A percentile compares a stretch with the other conserved stretches of the same genome.
Conservation (phyloP, 1,140 invertebrate species). For the Octopus bimaculoides region DNA sequence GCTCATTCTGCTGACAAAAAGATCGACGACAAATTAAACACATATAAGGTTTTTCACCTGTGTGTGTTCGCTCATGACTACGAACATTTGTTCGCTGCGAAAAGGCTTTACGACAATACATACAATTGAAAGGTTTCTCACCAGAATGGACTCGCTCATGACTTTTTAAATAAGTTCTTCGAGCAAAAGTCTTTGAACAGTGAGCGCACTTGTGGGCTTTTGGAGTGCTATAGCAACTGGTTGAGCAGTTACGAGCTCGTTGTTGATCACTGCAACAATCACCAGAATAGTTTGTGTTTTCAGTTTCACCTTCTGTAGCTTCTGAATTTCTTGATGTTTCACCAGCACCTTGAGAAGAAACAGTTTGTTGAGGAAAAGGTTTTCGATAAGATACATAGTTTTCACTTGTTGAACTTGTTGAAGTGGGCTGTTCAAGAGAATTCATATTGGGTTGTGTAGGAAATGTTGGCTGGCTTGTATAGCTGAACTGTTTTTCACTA, state of each 20-base stretch:
- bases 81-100: slow-evolving; percentile 23
- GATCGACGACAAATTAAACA: slow-evolving; percentile 19
- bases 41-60: slow-evolving; percentile 16
- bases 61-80: slow-evolving; percentile 24
- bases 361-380: neutral
- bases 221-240: neutral
- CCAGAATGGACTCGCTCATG: slow-evolving; percentile 18
- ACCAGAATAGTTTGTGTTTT: neutral
- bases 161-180: neutral
- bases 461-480: neutral
- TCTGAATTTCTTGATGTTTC: neutral
- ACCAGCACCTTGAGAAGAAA: neutral
- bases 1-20: slow-evolving; percentile 12
- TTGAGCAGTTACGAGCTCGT: neutral
- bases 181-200: neutral
- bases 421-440: neutral
- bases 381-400: neutral
- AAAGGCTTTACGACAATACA: slow-evolving; percentile 40
- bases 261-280: neutral
- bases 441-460: neutral
- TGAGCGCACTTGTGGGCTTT: neutral
- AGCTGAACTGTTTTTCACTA: neutral
- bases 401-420: neutral
- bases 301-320: neutral
- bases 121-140: slow-evolving; percentile 36